Base-by-base conservation (phyloP, 2,888 invertebrate genomes). In the Piscicola geometra region DNA sequence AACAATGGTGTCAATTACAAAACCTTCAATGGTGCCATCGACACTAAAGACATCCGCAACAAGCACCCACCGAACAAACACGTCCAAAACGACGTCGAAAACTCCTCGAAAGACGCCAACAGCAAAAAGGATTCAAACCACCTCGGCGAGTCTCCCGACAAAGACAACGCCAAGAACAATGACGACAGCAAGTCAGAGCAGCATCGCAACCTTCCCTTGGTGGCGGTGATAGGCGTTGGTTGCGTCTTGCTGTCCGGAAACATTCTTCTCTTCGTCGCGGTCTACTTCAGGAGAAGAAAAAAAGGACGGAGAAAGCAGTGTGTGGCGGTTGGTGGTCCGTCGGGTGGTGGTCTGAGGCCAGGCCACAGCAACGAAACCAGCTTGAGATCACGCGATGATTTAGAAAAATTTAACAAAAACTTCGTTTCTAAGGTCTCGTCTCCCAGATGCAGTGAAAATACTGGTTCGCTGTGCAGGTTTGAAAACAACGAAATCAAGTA, bases 191-290 rank as follows among this genome's bases (percentile, higher is more conserved):
- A 36, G 52, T 28, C 15, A 3, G 28, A 60, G 1, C 71, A n/a
- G 64, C 35, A 71, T 15, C 71, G 71, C 25, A 71, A 71, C 30
- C 32, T 80, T 25, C 77, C 84, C 12, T 77, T 84, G 18, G 83
- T 83, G 77, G 82, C 83, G 30, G 83, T 82, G 12, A 93, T 96
- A 81, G 95, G 94, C 69, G 94, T 96, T 79, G 96, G 96, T 50
- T 94, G 94, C 83, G 93, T 93, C 2, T 86, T 96, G 77, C 88
- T 96, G 33, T 93, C 95, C 81, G 87, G 95, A 1, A 95, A 95
- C 84, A 92, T 95, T 66, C 87, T 95, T 33, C 93, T 96, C 82
- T 95, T 95, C 83, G 94, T 94, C 74, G 94, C 93, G 3, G 93
- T 95, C 0, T 95, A 94, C 84, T 95, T 94, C 83, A 94, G 94